phyloP scores from a whole-genome alignment of 2,113 vertebrate species.

The Seriola aureovittata region DNA sequence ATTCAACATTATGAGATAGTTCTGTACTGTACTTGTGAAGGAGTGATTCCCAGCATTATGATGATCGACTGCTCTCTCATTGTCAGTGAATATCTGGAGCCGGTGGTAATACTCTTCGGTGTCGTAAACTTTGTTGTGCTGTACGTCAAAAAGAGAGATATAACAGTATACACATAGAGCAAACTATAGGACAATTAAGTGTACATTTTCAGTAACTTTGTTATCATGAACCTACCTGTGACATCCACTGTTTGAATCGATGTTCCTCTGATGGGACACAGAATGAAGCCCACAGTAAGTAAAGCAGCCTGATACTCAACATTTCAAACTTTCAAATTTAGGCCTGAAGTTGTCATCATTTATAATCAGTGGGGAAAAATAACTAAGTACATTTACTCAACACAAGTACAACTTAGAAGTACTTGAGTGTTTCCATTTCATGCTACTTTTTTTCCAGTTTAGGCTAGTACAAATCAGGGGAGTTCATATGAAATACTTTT shows the following conservation, averaged over 20 bases:
- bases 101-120: slow-evolving; percentile 77
- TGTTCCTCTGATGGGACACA: slow-evolving; percentile 81
- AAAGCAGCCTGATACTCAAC: background rate
- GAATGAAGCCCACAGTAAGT: background rate
- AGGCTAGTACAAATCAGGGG: too few species aligned
- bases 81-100: slow-evolving; percentile 81
- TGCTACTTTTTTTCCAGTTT: too few species aligned
- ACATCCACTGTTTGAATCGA: slow-evolving; percentile 87
- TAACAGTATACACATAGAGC: background rate
- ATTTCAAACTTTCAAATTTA: background rate
- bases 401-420: too few species aligned
- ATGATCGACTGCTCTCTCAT: slow-evolving; percentile 79
- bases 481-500: too few species aligned
- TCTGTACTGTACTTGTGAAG: slow-evolving; percentile 83
- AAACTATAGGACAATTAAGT: background rate
- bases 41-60: slow-evolving; percentile 88
- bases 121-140: slow-evolving; percentile 86
- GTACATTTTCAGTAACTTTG: background rate
- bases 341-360: too few species aligned
- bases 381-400: too few species aligned
- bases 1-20: background rate
- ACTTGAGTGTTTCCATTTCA: too few species aligned
- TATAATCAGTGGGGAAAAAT: too few species aligned
- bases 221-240: slow-evolving; percentile 73
- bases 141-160: background rate